Evolutionary conservation across 2,888 invertebrate species (phyloP).

Genomic region (Sarcophaga carnaria): DNA sequence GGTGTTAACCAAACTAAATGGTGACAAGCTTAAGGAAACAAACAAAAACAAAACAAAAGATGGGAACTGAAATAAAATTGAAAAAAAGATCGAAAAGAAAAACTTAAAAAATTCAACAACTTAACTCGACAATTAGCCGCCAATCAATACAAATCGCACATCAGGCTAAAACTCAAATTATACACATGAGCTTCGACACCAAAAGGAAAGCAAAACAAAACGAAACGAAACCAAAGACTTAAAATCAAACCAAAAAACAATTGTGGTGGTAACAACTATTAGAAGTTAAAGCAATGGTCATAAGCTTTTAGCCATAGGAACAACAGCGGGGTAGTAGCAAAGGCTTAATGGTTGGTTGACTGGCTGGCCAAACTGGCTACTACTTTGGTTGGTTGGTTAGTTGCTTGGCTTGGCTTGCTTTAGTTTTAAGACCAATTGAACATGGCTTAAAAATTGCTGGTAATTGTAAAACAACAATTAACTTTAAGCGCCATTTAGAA

Average conservation of each 20-base stretch:
- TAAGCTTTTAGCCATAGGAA: constrained; percentile 23
- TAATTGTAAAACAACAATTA: constrained; percentile 71
- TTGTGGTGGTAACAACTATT: not conserved
- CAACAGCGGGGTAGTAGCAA: constrained; percentile 43
- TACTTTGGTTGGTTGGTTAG: constrained; percentile 12
- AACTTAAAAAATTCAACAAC: constrained; percentile 67
- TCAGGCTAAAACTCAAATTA: constrained; percentile 68
- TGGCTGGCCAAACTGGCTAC: not conserved
- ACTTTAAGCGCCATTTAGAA: constrained; percentile 70
- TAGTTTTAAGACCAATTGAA: constrained; percentile 48
- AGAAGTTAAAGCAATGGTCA: not conserved
- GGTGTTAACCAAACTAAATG: constrained; percentile 57
- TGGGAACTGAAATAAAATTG: constrained; percentile 45
- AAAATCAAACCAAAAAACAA: constrained; percentile 1
- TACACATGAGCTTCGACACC: constrained; percentile 69
- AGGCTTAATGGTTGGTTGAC: constrained; percentile 31
- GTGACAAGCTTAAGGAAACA: constrained; percentile 36
- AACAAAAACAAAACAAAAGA: constrained; percentile 48
- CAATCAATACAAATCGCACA: constrained; percentile 78
- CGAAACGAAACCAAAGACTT: constrained; percentile 26
- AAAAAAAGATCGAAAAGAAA: constrained; percentile 2
- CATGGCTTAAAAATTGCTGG: constrained; percentile 64
- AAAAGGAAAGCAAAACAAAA: constrained; percentile 49
- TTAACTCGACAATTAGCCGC: constrained; percentile 78
- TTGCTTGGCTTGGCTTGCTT: not conserved